Percentiles rank a stretch among this genome's conserved stretches.
Evolutionary conservation across 2,888 invertebrate genomes (phyloP).

Genomic region (Orthonychiurus folsomi): DNA sequence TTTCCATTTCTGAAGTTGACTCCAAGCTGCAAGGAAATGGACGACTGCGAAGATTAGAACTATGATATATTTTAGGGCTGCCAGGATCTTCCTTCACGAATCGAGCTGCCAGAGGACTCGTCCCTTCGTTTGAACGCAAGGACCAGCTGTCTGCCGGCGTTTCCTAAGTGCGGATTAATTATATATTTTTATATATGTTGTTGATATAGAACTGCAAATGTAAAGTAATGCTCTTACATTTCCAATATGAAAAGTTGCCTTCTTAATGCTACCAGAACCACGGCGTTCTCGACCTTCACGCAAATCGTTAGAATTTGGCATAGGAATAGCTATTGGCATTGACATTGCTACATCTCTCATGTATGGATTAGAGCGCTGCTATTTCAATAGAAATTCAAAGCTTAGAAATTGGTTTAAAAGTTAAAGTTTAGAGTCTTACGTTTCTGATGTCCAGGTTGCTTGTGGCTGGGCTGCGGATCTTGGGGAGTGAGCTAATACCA

Average conservation of each 20-base stretch:
- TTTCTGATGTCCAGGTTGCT: background rate
- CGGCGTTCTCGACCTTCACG: conserved; percentile 21
- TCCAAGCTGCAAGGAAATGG: conserved; percentile 12
- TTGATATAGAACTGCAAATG: background rate
- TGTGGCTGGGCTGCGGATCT: background rate
- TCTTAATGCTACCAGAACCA: conserved; percentile 19
- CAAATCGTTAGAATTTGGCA: conserved; percentile 16
- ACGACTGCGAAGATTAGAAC: conserved; percentile 13
- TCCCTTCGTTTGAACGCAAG: conserved; percentile 23
- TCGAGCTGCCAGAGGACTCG: conserved; percentile 25
- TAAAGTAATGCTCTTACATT: conserved; percentile 17
- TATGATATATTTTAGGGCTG: conserved; percentile 11
- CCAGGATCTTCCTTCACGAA: conserved; percentile 24
- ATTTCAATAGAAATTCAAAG: too few species aligned
- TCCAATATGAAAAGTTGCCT: conserved; percentile 27
- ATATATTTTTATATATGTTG: too few species aligned
- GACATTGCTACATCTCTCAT: conserved; percentile 24
- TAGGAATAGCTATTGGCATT: conserved; percentile 31
- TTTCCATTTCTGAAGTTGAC: conserved; percentile 11
- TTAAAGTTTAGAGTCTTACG: background rate
- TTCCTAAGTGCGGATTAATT: too few species aligned
- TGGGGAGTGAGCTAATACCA: too few species aligned
- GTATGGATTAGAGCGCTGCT: background rate
- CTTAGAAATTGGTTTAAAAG: background rate
- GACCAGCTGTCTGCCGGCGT: conserved; percentile 30